Percentiles rank a stretch among this genome's conserved stretches.
These are phyloP conservation scores for Gymnocheta viridis DNA, from an alignment of 2,888 invertebrate genomes.

Conservation along the genomic window DNA sequence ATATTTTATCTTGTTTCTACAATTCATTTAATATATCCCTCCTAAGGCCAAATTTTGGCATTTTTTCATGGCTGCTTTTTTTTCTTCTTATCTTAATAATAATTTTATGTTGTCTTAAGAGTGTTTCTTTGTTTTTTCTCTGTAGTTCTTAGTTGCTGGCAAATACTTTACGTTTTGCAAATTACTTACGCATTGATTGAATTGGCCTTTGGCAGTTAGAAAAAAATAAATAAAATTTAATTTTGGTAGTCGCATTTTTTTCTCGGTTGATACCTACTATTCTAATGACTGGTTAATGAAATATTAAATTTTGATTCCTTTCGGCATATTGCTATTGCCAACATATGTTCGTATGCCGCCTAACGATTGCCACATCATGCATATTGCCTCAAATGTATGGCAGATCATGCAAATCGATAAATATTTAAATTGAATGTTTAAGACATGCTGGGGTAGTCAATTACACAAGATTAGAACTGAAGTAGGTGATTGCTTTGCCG, in stretches of 20 bases:
- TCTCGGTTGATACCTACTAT: constrained; percentile 40
- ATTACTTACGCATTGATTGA: constrained; percentile 68
- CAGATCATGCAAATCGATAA: constrained; percentile 43
- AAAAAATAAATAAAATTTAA: background rate
- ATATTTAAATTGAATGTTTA: constrained; percentile 28
- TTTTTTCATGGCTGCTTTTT: constrained; percentile 26
- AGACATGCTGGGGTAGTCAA: background rate
- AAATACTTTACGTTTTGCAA: constrained; percentile 37
- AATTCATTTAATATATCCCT: constrained; percentile 54
- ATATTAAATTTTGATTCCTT: constrained; percentile 66
- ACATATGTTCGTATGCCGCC: background rate
- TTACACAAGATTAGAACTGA: constrained; percentile 14
- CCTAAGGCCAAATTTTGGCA: constrained; percentile 50
- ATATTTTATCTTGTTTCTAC: constrained; percentile 59
- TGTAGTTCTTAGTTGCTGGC: constrained; percentile 41
- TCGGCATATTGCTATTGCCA: constrained; percentile 26
- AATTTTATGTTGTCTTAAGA: constrained; percentile 37
- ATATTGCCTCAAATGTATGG: constrained; percentile 25
- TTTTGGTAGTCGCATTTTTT: constrained; percentile 52
- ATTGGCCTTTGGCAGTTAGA: constrained; percentile 55
- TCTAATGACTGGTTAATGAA: constrained; percentile 69
- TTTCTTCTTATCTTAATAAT: constrained; percentile 42
- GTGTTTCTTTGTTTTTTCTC: background rate
- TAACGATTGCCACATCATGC: constrained; percentile 23
- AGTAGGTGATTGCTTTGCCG: no score